Evolutionary conservation across 2,113 vertebrate genomes (phyloP).

Genomic region (Prunella himalayana): DNA sequence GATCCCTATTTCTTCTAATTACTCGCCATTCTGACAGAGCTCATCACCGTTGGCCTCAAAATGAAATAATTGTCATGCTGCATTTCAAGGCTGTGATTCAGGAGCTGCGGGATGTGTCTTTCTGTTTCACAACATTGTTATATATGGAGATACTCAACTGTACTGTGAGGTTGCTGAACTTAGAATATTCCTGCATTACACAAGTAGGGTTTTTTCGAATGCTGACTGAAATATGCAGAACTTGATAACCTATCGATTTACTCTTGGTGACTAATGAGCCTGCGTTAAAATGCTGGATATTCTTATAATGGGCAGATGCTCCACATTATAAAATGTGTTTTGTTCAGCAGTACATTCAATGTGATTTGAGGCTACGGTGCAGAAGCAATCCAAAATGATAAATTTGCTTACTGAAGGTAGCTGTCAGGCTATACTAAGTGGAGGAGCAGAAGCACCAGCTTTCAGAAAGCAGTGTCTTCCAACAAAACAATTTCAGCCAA

Average conservation of each 20-base stretch:
- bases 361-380: background rate
- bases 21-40: background rate
- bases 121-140: background rate
- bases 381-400: background rate
- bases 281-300: background rate
- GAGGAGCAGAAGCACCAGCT: background rate
- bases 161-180: background rate
- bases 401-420: background rate
- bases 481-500: background rate
- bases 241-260: background rate
- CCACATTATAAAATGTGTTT: background rate
- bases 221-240: background rate
- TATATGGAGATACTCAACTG: background rate
- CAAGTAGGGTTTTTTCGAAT: background rate
- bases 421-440: background rate
- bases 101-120: background rate
- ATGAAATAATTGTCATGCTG: background rate
- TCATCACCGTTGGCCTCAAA: background rate
- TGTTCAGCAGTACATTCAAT: background rate
- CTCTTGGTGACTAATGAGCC: background rate
- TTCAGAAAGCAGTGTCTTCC: background rate
- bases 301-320: background rate
- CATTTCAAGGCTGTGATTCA: constrained; percentile 28
- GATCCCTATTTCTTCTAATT: background rate
- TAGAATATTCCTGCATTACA: background rate